These are phyloP conservation scores for Nymphalis urticae DNA, from an alignment of 2,888 invertebrate genomes.

Conservation along the genomic window DNA sequence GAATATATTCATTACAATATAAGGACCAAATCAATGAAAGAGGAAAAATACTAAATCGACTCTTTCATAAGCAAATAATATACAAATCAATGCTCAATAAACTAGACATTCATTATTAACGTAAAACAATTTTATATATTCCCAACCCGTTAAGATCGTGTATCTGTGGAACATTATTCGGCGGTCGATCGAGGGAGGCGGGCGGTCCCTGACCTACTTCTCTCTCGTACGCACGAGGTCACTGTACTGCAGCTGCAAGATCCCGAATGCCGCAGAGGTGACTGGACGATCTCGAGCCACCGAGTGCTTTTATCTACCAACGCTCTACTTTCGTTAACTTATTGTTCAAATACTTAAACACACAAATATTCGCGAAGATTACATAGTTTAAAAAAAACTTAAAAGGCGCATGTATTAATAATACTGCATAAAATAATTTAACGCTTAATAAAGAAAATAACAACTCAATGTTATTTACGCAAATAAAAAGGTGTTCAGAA, in stretches of 20 bases:
- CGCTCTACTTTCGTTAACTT: slow-evolving; percentile 27
- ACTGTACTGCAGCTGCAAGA: slow-evolving; percentile 80
- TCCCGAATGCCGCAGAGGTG: slow-evolving; percentile 71
- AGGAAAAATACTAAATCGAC: neutral
- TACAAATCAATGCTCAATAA: too few relatives aligned
- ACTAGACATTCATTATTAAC: slow-evolving; percentile 5
- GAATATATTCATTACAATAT: neutral
- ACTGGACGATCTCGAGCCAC: slow-evolving; percentile 53
- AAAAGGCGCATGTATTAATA: too few relatives aligned
- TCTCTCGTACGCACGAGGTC: slow-evolving; percentile 78
- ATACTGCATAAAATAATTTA: too few relatives aligned
- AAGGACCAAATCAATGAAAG: neutral
- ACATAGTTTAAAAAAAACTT: neutral
- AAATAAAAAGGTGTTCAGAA: too few relatives aligned
- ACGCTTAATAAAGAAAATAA: too few relatives aligned
- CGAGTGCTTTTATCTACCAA: slow-evolving; percentile 25
- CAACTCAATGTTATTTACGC: too few relatives aligned
- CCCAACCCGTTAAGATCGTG: slow-evolving; percentile 28
- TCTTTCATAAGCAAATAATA: neutral
- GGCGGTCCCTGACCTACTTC: slow-evolving; percentile 60
- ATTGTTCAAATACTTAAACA: slow-evolving; percentile 9
- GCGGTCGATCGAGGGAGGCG: slow-evolving; percentile 75
- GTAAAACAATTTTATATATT: slow-evolving; percentile 18
- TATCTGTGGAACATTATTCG: slow-evolving; percentile 52
- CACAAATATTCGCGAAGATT: neutral